Base-by-base conservation (phyloP, 2,888 invertebrate species). In the Piscicola geometra region DNA sequence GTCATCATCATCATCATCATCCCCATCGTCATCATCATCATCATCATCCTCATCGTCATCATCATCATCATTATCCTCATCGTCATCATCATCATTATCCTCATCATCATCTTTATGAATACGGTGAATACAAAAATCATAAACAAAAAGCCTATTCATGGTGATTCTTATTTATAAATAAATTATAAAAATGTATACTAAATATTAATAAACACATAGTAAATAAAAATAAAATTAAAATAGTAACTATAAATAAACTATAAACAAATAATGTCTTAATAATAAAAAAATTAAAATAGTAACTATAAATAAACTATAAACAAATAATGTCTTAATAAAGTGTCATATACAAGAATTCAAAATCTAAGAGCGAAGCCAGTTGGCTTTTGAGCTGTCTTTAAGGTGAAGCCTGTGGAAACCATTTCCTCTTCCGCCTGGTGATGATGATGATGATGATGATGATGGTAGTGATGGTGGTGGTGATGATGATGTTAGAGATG, bases 1-100 rank as follows among this genome's bases (percentile, higher is more conserved):
- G 36, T 70, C 41, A 28, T 70, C 0, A 70, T 41, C 69, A 15
- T 41, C 70, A 70, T n/a, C 41, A 70, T 41, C n/a, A 70, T 70
- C 36, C 2, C 36, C 41, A 70, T 21, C 3, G 36, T 30, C 32
- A 70, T 70, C 41, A 28, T 70, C 2, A 70, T 41, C 5, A 41
- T 70, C 70, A 41, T 5, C 1, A 41, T 36, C 36, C 32, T 70
- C 5, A 36, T 41, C 41, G 12, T 70, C 41, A 36, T n/a, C 41
- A 41, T 41, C 47, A 30, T 41, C 47, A 70, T 41, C 18, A 70
- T 1, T 25, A 70, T 70, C 70, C 1, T 70, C 70, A 70, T 70
- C 5, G 25, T 70, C n/a, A 70, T 32, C 1, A 21, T 41, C 70
- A 41, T 21, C 70, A 36, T 41, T 1, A 47, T 30, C 32, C 68